Evolutionary conservation across 2,888 invertebrate species (phyloP).

Genomic region (Falcaria lacertinaria): DNA sequence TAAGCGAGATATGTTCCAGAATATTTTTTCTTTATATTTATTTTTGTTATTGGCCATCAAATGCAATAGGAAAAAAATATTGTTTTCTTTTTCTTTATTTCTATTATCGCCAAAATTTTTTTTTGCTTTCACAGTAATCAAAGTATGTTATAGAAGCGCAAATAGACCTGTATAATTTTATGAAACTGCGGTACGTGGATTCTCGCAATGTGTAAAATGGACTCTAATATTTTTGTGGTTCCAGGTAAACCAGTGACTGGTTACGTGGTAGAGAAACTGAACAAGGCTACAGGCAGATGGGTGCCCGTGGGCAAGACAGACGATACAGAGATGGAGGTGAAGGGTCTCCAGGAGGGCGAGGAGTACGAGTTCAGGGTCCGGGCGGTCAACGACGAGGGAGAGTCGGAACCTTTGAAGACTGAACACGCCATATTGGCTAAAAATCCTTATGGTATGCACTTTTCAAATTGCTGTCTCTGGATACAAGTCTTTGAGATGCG

Average conservation of each 20-base stretch:
- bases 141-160: no score
- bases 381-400: slow-evolving; percentile 96
- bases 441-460: slow-evolving; percentile 95
- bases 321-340: slow-evolving; percentile 90
- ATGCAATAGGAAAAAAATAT: no score
- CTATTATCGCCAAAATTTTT: no score
- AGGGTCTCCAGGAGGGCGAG: slow-evolving; percentile 90
- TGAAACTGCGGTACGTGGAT: no score
- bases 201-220: background rate
- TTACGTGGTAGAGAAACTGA: slow-evolving; percentile 96
- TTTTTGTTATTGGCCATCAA: no score
- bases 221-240: background rate
- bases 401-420: slow-evolving; percentile 96
- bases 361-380: slow-evolving; percentile 97
- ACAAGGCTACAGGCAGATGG: slow-evolving; percentile 95
- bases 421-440: slow-evolving; percentile 93
- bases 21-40: no score
- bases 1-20: no score
- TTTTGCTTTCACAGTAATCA: no score
- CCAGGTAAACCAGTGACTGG: slow-evolving; percentile 90
- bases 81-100: no score
- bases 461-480: no score
- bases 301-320: slow-evolving; percentile 93
- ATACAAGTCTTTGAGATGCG: no score
- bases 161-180: no score